These are phyloP conservation scores for Phrynocephalus forsythii DNA, from an alignment of 2,797 vertebrate species.

Conservation along the genomic window DNA sequence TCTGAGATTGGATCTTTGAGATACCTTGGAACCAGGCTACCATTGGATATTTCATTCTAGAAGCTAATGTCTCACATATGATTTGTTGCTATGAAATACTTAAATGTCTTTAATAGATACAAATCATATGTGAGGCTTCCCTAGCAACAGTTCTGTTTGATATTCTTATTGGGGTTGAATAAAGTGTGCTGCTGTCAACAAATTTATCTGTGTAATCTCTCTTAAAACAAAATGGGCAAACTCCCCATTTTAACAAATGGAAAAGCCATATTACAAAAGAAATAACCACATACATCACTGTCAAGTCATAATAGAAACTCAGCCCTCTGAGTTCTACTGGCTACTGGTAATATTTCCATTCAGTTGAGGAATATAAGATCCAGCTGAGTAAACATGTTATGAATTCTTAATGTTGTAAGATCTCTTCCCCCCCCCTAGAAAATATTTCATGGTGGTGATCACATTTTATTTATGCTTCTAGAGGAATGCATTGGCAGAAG, in stretches of 20 bases:
- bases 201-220: slow-evolving; percentile 6
- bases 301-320: slow-evolving; percentile 9
- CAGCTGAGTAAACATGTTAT: slow-evolving; percentile 1
- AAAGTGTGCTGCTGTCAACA: too few relatives aligned
- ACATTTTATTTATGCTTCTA: not conserved
- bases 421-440: not conserved
- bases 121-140: not conserved
- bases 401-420: not conserved
- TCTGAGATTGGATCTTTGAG: too few relatives aligned
- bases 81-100: too few relatives aligned
- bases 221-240: slow-evolving; percentile 14
- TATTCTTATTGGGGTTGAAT: not conserved
- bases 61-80: too few relatives aligned
- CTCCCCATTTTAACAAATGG: not conserved
- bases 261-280: slow-evolving; percentile 1
- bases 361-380: not conserved
- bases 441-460: not conserved
- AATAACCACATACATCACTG: slow-evolving; percentile 9
- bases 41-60: too few relatives aligned
- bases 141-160: slow-evolving; percentile 8
- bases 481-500: not conserved
- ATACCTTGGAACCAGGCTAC: too few relatives aligned
- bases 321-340: not conserved
- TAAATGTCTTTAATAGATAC: not conserved
- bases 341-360: slow-evolving; percentile 6